phyloP scores from a whole-genome alignment of 2,888 invertebrate genomes.

The Oscheius sp. region DNA sequence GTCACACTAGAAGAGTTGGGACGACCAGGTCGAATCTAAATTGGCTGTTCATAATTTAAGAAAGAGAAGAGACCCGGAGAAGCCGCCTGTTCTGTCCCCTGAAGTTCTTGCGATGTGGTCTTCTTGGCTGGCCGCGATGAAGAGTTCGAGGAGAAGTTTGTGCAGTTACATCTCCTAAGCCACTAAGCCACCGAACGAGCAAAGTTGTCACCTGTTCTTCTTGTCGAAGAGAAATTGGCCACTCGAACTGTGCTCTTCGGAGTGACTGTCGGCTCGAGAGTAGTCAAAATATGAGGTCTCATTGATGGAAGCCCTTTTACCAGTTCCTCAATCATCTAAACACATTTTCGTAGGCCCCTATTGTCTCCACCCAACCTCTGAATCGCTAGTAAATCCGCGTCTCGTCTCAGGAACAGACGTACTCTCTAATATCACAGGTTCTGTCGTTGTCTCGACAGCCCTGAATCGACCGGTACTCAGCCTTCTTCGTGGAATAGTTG shows the following conservation, averaged over 20 bases:
- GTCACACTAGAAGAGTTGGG: neutral
- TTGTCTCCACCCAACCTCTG: neutral
- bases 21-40: slow-evolving; percentile 1
- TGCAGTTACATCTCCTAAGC: neutral
- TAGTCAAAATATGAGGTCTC: too few species aligned
- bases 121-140: slow-evolving; percentile 16
- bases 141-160: neutral
- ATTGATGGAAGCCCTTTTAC: slow-evolving; percentile 9
- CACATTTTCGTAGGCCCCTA: neutral
- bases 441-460: neutral
- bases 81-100: neutral
- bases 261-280: too few species aligned
- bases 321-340: slow-evolving; percentile 13
- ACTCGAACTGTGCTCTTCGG: too few species aligned
- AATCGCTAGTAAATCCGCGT: neutral
- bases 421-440: neutral
- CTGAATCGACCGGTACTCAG: neutral
- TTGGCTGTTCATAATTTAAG: neutral
- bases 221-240: too few species aligned
- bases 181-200: neutral
- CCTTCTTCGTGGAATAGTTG: neutral
- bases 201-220: neutral
- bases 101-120: neutral
- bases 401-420: neutral
- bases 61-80: neutral